phyloP scores from a whole-genome alignment of 2,888 invertebrate genomes.

The Erebia aethiops region DNA sequence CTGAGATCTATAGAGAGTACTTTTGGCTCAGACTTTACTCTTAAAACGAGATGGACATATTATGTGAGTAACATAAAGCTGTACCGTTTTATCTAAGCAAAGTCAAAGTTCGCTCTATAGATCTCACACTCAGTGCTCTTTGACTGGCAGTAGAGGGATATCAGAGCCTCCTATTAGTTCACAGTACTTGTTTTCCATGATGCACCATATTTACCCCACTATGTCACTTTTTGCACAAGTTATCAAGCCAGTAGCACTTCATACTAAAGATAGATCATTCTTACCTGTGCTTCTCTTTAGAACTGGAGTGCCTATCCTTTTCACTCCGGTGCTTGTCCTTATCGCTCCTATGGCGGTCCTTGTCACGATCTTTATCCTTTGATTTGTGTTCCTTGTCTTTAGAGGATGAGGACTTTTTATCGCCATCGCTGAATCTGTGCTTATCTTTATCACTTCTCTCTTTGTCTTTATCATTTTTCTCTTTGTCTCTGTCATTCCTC shows the following conservation, averaged over 20 bases:
- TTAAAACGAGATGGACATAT: too few species aligned
- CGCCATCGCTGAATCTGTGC: constrained; percentile 53
- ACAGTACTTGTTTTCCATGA: too few species aligned
- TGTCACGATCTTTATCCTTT: constrained; percentile 53
- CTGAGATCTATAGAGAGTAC: too few species aligned
- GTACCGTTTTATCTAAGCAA: too few species aligned
- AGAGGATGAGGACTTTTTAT: constrained; percentile 55
- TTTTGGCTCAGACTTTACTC: too few species aligned
- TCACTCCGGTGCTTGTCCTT: constrained; percentile 74
- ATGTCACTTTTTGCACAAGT: too few species aligned
- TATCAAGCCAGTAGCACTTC: not conserved
- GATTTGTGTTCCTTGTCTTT: constrained; percentile 79
- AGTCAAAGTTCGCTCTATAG: too few species aligned
- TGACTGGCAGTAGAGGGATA: too few species aligned
- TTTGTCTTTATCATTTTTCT: constrained; percentile 46
- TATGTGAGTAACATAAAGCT: too few species aligned
- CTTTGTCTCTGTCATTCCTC: constrained; percentile 47
- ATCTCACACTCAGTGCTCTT: too few species aligned
- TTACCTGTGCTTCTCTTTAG: constrained; percentile 84
- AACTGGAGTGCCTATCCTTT: constrained; percentile 73
- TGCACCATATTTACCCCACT: too few species aligned
- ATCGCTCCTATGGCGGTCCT: constrained; percentile 58
- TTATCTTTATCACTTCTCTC: constrained; percentile 53
- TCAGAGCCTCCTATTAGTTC: too few species aligned
- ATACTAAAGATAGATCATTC: not conserved